phyloP scores from a whole-genome alignment of 1,140 invertebrate species.

The Cyclina sinensis region DNA sequence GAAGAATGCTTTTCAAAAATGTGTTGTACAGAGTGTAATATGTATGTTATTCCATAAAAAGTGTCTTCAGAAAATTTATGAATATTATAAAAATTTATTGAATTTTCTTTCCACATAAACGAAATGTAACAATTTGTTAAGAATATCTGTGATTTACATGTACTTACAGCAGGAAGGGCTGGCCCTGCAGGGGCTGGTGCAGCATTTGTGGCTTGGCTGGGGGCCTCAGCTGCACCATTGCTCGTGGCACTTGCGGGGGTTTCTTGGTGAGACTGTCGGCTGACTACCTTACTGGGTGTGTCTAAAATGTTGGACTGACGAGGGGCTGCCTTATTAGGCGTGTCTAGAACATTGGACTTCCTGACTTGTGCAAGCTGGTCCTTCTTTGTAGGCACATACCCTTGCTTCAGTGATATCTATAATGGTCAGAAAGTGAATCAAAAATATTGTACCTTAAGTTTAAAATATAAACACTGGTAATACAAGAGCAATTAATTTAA shows the following conservation, averaged over 20 bases:
- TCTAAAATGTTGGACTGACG: slow-evolving; percentile 6
- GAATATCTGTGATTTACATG: too few species aligned
- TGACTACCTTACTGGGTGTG: not conserved
- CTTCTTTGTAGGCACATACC: slow-evolving; percentile 87
- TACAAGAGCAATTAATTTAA: too few species aligned
- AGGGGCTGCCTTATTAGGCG: slow-evolving; percentile 51
- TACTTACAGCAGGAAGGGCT: slow-evolving; percentile 84
- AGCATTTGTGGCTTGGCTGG: not conserved
- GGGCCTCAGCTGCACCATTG: slow-evolving; percentile 30
- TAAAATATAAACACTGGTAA: too few species aligned
- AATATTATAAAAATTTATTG: too few species aligned
- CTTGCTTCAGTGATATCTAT: slow-evolving; percentile 88
- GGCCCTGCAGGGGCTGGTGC: slow-evolving; percentile 69
- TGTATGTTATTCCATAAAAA: not conserved
- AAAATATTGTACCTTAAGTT: too few species aligned
- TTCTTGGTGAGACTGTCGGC: not conserved
- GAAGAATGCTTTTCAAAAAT: too few species aligned
- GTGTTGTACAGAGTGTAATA: too few species aligned
- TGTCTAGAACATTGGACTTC: slow-evolving; percentile 91
- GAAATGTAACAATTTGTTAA: too few species aligned
- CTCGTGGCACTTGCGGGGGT: slow-evolving; percentile 53
- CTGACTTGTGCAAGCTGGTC: slow-evolving; percentile 88
- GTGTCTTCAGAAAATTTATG: not conserved
- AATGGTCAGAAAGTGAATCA: too few species aligned
- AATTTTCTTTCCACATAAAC: too few species aligned